Conservation (phyloP, 2,113 vertebrate species). For the Chlamydotis undulata region DNA sequence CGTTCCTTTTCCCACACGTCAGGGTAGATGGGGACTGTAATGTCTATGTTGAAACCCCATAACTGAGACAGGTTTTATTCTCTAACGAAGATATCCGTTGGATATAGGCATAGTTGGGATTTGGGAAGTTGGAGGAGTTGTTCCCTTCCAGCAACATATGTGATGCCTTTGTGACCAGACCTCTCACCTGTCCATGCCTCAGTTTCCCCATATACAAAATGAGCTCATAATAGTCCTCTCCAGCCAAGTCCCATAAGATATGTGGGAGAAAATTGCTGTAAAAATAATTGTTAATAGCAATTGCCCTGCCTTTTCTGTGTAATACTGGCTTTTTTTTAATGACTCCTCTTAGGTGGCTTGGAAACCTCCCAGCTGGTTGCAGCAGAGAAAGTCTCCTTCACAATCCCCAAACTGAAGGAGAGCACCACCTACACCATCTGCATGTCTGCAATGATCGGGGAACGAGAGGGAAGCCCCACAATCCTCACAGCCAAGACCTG, state of each 20-base stretch:
- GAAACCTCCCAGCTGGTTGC: conserved; percentile 74
- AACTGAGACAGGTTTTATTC: background rate
- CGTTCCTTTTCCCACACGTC: background rate
- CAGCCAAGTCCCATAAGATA: background rate
- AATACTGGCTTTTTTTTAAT: background rate
- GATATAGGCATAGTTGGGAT: background rate
- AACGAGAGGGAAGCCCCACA: conserved; percentile 73
- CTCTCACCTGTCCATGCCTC: rapidly evolving
- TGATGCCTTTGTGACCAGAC: background rate
- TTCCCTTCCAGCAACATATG: background rate
- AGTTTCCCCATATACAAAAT: background rate
- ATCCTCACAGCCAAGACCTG: conserved; percentile 82
- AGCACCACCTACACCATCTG: conserved; percentile 83
- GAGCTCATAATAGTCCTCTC: background rate
- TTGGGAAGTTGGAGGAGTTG: background rate
- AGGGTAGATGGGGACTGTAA: rapidly evolving
- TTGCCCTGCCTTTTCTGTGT: background rate
- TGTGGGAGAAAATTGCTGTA: background rate
- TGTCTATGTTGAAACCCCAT: background rate
- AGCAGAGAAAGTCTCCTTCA: conserved; percentile 67
- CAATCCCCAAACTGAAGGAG: conserved; percentile 74
- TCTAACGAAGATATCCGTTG: background rate
- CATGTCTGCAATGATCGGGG: conserved; percentile 72
- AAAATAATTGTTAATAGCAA: background rate
- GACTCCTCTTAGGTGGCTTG: conserved; percentile 71